phyloP scores from a whole-genome alignment of 2,797 vertebrate species.

The Linurgus olivaceus region DNA sequence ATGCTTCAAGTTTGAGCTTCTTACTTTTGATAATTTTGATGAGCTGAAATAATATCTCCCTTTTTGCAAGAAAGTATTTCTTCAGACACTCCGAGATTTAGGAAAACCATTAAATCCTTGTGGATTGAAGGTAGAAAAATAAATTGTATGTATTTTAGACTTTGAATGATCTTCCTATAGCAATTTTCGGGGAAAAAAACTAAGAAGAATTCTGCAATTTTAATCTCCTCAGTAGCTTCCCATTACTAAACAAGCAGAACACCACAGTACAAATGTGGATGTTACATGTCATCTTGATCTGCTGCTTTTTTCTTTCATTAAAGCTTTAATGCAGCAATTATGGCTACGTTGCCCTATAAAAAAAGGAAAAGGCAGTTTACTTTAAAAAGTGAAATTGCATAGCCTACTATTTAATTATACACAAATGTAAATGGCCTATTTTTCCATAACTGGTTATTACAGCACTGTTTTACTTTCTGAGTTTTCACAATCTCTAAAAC shows the following conservation, averaged over 20 bases:
- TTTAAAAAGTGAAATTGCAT: slow-evolving; percentile 87
- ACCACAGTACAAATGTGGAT: slow-evolving; percentile 73
- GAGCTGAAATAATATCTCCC: slow-evolving; percentile 39
- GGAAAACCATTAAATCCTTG: slow-evolving; percentile 72
- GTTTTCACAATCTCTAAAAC: slow-evolving; percentile 85
- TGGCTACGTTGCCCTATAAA: slow-evolving; percentile 83
- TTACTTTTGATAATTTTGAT: slow-evolving; percentile 61
- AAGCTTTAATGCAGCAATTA: slow-evolving; percentile 85
- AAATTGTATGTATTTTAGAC: slow-evolving; percentile 75
- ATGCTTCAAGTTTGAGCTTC: neutral
- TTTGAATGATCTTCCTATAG: slow-evolving; percentile 75
- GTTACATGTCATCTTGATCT: slow-evolving; percentile 80
- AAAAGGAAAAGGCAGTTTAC: slow-evolving; percentile 83
- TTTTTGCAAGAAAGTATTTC: slow-evolving; percentile 36
- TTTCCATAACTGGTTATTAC: slow-evolving; percentile 88
- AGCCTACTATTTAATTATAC: slow-evolving; percentile 88
- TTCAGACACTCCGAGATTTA: slow-evolving; percentile 51
- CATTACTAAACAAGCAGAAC: slow-evolving; percentile 78
- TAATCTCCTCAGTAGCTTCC: slow-evolving; percentile 81
- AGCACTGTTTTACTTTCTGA: slow-evolving; percentile 85
- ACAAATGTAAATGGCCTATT: slow-evolving; percentile 86
- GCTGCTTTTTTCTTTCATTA: slow-evolving; percentile 83
- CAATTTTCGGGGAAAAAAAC: slow-evolving; percentile 63
- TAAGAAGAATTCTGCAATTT: slow-evolving; percentile 78
- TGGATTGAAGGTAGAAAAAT: slow-evolving; percentile 74